A percentile compares a stretch with the other conserved stretches of the same genome.
Conservation (phyloP, 2,113 vertebrate genomes). For the Chauna torquata region DNA sequence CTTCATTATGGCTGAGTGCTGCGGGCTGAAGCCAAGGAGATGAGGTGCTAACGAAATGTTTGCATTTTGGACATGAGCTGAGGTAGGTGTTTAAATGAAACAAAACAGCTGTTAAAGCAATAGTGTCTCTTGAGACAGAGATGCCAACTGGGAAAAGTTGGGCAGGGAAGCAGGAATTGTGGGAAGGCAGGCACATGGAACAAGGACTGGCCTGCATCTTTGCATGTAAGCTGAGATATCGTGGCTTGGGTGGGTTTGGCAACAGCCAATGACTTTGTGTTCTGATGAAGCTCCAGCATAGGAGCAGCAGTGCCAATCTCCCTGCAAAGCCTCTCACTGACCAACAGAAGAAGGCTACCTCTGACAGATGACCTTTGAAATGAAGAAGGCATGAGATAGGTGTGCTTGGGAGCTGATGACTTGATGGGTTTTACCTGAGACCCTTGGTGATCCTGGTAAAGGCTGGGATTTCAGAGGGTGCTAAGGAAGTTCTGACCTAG, state of each 20-base stretch:
- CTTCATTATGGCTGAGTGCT: slow-evolving; percentile 61
- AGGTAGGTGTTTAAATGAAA: slow-evolving; percentile 65
- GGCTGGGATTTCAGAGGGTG: neutral
- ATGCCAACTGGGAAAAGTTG: neutral
- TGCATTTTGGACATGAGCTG: slow-evolving; percentile 48
- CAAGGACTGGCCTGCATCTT: neutral
- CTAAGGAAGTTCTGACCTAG: neutral
- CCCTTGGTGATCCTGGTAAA: neutral
- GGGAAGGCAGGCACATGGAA: neutral
- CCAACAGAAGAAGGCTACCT: neutral
- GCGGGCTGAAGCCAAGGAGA: slow-evolving; percentile 47
- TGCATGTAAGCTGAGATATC: neutral
- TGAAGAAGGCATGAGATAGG: neutral
- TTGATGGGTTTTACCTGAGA: neutral
- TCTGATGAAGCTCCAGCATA: neutral
- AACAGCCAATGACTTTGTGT: neutral
- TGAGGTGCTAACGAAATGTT: slow-evolving; percentile 68
- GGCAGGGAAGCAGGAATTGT: neutral
- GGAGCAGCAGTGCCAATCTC: neutral
- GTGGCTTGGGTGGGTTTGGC: neutral
- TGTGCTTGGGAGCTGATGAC: neutral
- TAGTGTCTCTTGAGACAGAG: neutral
- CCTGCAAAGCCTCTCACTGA: neutral
- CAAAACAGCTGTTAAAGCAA: slow-evolving; percentile 57
- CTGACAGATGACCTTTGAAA: neutral